Evolutionary conservation across 2,797 vertebrate genomes (phyloP), one percentile per base, ranked within the genome.

Genomic region (Ataeniobius toweri): DNA sequence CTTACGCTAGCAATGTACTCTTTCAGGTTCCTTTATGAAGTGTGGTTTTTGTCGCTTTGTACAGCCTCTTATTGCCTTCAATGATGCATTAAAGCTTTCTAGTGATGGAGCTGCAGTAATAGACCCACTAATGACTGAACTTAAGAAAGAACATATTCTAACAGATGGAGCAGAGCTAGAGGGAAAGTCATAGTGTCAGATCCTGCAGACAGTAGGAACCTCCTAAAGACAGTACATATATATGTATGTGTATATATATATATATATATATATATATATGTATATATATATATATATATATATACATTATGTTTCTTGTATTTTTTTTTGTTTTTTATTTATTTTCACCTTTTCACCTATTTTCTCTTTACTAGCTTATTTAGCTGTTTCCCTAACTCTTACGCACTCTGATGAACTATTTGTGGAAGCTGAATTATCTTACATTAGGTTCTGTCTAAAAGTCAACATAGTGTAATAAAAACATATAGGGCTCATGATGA

Each of bases 61-160:
- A 76, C 48, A 85, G 77, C 67, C 80, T 87, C 56, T 93, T 90
- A 93, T 92, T 93, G 91, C 89, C 89, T 89, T 90, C 90, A 94
- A 89, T 94, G 91, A 93, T 92, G 94, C 92, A 93, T 94, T 91
- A 84, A 89, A 91, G 86, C 84, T 88, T 91, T 90, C 80, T 93
- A 92, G 94, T 93, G 94, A 93, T 81, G 82, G 89, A 90, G 86
- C 86, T 89, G 82, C 92, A 81, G 90, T 94, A 93, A 94, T 92
- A 88, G 91, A 92, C 86, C 91, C 83, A 89, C 91, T 94, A 94
- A 94, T 94, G 91, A 93, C 84, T 86, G n/a, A 89, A 92, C 88
- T 92, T 92, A 94, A 92, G 88, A 90, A 91, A 91, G 91, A 94
- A 91, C 92, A 93, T 94, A 94, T 94, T 94, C 88, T 93, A 92